phyloP scores from a whole-genome alignment of 2,888 invertebrate species.

The Lordiphosa fenestrarum region DNA sequence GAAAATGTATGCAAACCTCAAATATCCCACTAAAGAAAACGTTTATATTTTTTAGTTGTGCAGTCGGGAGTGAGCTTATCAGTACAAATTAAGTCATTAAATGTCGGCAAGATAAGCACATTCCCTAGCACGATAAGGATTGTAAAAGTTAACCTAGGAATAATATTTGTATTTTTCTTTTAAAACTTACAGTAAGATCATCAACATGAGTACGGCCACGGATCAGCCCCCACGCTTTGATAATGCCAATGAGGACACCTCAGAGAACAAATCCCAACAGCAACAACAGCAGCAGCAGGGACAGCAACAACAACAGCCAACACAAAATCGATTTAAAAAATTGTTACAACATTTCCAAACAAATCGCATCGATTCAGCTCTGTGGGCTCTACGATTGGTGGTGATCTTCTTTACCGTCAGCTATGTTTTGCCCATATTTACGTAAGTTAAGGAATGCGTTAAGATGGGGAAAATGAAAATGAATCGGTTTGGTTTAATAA shows the following conservation, averaged over 20 bases:
- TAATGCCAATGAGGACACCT: constrained; percentile 45
- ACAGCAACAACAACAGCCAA: constrained; percentile 40
- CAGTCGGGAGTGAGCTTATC: constrained; percentile 4
- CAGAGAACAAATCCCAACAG: constrained; percentile 33
- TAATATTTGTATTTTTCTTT: constrained; percentile 19
- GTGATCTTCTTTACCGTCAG: constrained; percentile 91
- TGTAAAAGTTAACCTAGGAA: constrained; percentile 31
- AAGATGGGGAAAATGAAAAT: too few species aligned
- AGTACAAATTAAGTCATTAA: constrained; percentile 2
- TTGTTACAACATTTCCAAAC: constrained; percentile 87
- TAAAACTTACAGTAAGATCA: constrained; percentile 21
- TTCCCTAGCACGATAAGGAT: constrained; percentile 14
- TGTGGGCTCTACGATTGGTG: constrained; percentile 92
- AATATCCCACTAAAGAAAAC: background rate
- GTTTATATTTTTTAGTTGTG: background rate
- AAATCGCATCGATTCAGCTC: constrained; percentile 92
- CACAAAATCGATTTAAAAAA: constrained; percentile 66
- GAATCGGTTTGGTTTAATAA: too few species aligned
- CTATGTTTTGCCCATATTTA: constrained; percentile 93
- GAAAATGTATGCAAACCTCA: constrained; percentile 2
- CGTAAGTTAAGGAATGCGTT: constrained; percentile 83
- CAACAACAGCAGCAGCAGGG: constrained; percentile 30
- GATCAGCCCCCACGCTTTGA: constrained; percentile 51
- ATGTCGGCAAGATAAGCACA: constrained; percentile 4
- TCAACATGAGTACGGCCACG: constrained; percentile 65